Evolutionary conservation across 2,113 vertebrate genomes (phyloP).

Genomic region (Pituophis catenifer): DNA sequence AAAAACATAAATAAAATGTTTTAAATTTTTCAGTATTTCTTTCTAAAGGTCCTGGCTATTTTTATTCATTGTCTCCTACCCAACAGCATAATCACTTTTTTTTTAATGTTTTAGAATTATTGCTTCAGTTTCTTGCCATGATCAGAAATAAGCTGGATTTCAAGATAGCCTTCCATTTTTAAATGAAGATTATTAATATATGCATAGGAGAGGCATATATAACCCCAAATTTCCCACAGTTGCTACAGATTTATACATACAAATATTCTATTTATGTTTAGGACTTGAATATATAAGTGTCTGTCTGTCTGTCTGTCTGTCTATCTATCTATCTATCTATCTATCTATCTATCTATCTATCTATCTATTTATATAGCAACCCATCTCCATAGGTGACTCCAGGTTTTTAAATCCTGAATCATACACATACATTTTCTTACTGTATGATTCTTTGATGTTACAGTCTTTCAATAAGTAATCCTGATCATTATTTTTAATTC

Average conservation of each 20-base stretch:
- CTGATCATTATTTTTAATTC: neutral
- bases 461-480: neutral
- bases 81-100: slow-evolving; percentile 14
- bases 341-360: too few relatives aligned
- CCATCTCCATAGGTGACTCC: too few relatives aligned
- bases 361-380: too few relatives aligned
- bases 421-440: neutral
- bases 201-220: neutral
- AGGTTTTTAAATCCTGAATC: neutral
- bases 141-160: slow-evolving; percentile 3
- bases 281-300: neutral
- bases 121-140: neutral
- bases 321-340: too few relatives aligned
- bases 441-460: neutral
- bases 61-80: slow-evolving; percentile 2
- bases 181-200: neutral
- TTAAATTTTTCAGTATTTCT: neutral
- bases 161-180: neutral
- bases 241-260: neutral
- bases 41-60: neutral
- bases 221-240: neutral
- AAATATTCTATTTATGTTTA: neutral
- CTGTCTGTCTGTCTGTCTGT: too few relatives aligned
- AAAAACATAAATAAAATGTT: neutral
- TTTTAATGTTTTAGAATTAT: neutral